Percentiles rank a stretch among this genome's conserved stretches.
Evolutionary conservation across 1,140 invertebrate genomes (phyloP).

Genomic region (Leptestheria dahalacensis): DNA sequence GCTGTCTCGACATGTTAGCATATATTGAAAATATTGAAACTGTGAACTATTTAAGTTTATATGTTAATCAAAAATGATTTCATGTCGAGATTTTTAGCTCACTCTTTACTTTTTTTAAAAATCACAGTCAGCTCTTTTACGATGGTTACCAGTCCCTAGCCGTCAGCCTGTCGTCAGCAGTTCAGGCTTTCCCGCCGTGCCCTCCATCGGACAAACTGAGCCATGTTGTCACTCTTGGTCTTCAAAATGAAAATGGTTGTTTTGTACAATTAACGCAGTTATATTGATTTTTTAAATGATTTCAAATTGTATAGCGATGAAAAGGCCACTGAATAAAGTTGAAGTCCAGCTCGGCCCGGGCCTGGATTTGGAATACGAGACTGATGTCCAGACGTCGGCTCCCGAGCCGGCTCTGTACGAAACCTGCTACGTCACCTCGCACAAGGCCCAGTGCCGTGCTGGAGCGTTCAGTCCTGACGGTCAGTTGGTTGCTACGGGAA

Average conservation of each 20-base stretch:
- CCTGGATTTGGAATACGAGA: constrained; percentile 82
- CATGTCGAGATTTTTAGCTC: not conserved
- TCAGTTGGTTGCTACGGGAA: constrained; percentile 92
- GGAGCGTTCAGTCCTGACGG: constrained; percentile 91
- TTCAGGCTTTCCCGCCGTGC: constrained; percentile 79
- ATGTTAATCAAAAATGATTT: too few species aligned
- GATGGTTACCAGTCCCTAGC: constrained; percentile 87
- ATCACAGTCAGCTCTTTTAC: constrained; percentile 66
- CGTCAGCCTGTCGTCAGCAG: constrained; percentile 55
- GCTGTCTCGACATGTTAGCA: too few species aligned
- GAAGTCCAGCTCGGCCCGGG: constrained; percentile 62
- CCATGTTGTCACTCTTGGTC: constrained; percentile 67
- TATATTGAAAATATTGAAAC: too few species aligned
- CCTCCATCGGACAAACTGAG: constrained; percentile 85
- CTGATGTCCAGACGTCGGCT: constrained; percentile 72
- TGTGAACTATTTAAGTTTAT: constrained; percentile 1
- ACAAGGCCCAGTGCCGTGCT: constrained; percentile 88
- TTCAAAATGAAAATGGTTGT: constrained; percentile 64
- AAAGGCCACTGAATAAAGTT: constrained; percentile 17
- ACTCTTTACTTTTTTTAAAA: constrained; percentile 24
- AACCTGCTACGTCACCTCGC: constrained; percentile 96
- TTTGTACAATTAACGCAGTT: constrained; percentile 4
- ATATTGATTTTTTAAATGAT: not conserved
- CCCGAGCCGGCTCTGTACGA: constrained; percentile 92
- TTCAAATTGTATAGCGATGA: constrained; percentile 5